phyloP scores from a whole-genome alignment of 2,888 invertebrate genomes.

The Sclerodermus sp. region DNA sequence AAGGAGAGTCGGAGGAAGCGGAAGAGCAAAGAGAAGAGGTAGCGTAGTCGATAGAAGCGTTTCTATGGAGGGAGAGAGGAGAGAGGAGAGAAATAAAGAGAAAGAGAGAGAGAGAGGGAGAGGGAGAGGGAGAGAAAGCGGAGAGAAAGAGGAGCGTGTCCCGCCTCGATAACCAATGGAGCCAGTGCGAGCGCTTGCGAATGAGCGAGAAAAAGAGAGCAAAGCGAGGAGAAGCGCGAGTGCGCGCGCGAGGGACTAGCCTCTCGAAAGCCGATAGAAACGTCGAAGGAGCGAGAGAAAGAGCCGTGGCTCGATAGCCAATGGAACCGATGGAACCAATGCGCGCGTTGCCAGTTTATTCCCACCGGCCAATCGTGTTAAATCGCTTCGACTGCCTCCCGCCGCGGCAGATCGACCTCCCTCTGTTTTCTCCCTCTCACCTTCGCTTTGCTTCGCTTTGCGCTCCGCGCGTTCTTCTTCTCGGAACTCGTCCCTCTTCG shows the following conservation, averaged over 20 bases:
- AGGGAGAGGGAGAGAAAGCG: not conserved
- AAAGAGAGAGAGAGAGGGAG: conserved; percentile 8
- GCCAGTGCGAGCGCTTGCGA: not conserved
- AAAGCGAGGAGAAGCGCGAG: not conserved
- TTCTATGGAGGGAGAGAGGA: conserved; percentile 10
- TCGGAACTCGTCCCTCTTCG: conserved; percentile 1
- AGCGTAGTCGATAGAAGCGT: not conserved
- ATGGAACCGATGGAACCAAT: conserved; percentile 57
- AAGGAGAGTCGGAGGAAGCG: not conserved
- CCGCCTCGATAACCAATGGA: not conserved
- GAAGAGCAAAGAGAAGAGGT: conserved; percentile 4
- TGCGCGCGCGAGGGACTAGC: too few species aligned
- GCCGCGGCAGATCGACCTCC: conserved; percentile 17
- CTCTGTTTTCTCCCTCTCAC: conserved; percentile 11
- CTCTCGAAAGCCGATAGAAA: conserved; percentile 24
- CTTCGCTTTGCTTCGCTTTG: not conserved
- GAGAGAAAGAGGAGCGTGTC: not conserved
- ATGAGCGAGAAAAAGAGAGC: not conserved
- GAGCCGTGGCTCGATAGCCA: conserved; percentile 38
- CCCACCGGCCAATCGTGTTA: conserved; percentile 56
- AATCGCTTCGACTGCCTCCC: conserved; percentile 47
- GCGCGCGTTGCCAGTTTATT: conserved; percentile 54
- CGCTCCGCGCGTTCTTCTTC: conserved; percentile 2
- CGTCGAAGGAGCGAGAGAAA: conserved; percentile 23
- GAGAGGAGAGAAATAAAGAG: not conserved